Evolutionary conservation across 1,140 invertebrate species (phyloP), one percentile per base, ranked within the genome.

Genomic region (Kradibia gibbosae): DNA sequence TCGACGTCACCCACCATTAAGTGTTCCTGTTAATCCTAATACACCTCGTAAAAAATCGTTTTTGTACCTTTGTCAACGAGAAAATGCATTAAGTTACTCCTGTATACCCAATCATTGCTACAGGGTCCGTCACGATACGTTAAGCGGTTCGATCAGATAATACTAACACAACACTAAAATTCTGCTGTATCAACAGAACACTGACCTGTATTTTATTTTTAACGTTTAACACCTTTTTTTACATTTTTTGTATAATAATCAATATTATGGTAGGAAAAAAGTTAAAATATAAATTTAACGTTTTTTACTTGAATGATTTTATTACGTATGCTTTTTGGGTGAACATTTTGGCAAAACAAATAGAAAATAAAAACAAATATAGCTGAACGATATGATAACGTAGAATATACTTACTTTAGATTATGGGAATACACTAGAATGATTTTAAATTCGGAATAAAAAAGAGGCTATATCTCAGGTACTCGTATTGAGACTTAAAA

Each of bases 1-100:
- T 79, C 70, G 55, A 39, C 36, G 57, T 70, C 67, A 48, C 39
- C 80, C 65, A 42, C 75, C 81, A 73, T 73, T 73, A 78, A 82
- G 75, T 39, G 75, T 36, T 74, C 81, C 81, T 74, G 76, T 82
- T 82, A 78, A 79, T 70, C 76, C 75, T 82, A 82, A 82, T 82
- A 76, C 39, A 42, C 28, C 76, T 82, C 81, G 57, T 82, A 82
- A 82, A 82, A 82, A 82, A 62, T 31, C 67, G 53, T 81, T 70
- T n/a, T n/a, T 22, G 39, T 36, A 36, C 31, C 22, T 8, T 53
- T 50, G 53, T 42, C 73, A 73, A 72, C 53, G 78, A 65, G 78
- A 36, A 70, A 78, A 70, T 65, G 60, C 76, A 55, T 53, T 25
- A 34, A 28, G 72, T 55, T 36, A 28, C 72, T 48, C 72, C 72